phyloP scores from a whole-genome alignment of 2,888 invertebrate genomes.

The Subacronicta megacephala region DNA sequence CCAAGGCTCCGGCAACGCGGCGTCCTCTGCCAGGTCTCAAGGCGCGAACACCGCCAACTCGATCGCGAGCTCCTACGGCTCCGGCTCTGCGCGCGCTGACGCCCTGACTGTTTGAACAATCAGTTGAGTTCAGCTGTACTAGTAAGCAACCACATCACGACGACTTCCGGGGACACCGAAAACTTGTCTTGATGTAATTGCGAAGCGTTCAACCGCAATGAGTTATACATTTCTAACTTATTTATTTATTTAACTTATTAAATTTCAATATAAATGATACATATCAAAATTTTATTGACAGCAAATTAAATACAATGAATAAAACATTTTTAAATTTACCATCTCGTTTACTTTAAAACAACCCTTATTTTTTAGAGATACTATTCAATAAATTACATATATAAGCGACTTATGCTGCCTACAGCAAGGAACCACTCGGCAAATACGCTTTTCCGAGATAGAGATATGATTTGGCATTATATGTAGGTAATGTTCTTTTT shows the following conservation, averaged over 20 bases:
- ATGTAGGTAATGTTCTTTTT: no score
- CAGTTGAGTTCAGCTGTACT: constrained; percentile 23
- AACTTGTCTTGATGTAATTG: constrained; percentile 87
- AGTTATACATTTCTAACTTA: constrained; percentile 61
- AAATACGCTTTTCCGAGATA: no score
- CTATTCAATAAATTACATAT: no score
- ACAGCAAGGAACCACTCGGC: no score
- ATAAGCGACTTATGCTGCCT: no score
- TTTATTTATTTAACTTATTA: constrained; percentile 55
- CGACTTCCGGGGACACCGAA: constrained; percentile 70
- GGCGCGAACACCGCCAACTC: constrained; percentile 64
- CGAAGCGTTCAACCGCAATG: constrained; percentile 65
- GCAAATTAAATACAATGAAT: constrained; percentile 43
- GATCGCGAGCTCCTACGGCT: no score
- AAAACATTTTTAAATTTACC: constrained; percentile 33
- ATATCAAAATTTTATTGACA: no score
- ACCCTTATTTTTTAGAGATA: no score
- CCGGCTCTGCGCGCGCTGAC: constrained; percentile 61
- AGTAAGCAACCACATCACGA: constrained; percentile 80
- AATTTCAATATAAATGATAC: constrained; percentile 21
- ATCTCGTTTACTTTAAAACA: neutral
- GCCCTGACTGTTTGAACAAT: constrained; percentile 69
- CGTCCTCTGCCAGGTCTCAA: constrained; percentile 71
- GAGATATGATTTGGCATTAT: no score
- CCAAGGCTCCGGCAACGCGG: constrained; percentile 71